A percentile compares a stretch with the other conserved stretches of the same genome.
phyloP scores from a whole-genome alignment of 2,113 vertebrate genomes.

The Echinops telfairi region DNA sequence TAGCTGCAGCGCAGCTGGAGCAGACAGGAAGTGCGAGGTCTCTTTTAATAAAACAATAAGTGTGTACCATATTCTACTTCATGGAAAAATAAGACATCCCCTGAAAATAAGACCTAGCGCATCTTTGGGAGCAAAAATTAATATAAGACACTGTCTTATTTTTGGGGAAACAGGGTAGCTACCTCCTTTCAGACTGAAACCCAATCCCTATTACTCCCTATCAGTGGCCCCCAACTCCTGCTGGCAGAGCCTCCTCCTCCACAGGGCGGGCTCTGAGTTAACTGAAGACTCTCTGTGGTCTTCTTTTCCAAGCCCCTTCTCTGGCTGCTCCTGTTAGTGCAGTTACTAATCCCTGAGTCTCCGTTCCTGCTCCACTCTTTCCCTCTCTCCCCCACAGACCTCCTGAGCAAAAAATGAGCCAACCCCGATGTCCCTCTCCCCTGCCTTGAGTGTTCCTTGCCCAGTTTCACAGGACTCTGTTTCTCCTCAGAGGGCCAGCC shows the following conservation, averaged over 20 bases:
- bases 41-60: too few relatives aligned
- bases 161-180: too few relatives aligned
- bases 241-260: neutral
- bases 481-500: neutral
- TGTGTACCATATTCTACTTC: too few relatives aligned
- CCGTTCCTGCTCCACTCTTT: fast-evolving
- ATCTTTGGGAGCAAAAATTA: too few relatives aligned
- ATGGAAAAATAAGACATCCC: too few relatives aligned
- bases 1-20: too few relatives aligned
- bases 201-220: neutral
- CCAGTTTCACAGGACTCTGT: neutral
- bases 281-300: neutral
- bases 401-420: neutral
- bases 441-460: neutral
- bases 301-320: neutral
- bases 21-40: too few relatives aligned
- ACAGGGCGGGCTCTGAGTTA: neutral
- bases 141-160: too few relatives aligned
- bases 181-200: neutral
- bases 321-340: neutral
- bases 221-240: neutral
- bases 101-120: too few relatives aligned
- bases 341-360: neutral
- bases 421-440: neutral
- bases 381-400: neutral